Evolutionary conservation across 2,113 vertebrate species (phyloP).

Genomic region (Sceloporus undulatus): DNA sequence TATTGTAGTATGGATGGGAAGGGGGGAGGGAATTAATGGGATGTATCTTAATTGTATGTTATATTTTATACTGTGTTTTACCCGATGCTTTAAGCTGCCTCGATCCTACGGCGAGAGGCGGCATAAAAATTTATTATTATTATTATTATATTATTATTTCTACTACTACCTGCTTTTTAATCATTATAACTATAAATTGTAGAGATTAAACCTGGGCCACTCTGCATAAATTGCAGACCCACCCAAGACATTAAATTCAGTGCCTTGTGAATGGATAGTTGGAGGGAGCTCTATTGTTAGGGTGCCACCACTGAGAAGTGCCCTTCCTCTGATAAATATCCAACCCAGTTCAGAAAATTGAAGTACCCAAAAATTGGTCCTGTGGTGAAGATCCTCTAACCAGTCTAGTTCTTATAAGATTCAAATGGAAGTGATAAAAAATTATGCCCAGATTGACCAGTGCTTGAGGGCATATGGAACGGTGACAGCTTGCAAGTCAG

Average conservation of each 20-base stretch:
- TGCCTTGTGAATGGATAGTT: background rate
- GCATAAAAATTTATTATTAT: too few species aligned
- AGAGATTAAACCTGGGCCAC: too few species aligned
- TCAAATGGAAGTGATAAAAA: background rate
- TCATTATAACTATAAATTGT: background rate
- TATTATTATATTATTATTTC: too few species aligned
- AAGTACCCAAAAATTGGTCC: background rate
- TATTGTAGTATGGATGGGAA: too few species aligned
- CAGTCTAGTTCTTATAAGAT: background rate
- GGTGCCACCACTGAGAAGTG: background rate
- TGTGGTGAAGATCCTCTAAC: background rate
- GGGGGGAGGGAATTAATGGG: too few species aligned
- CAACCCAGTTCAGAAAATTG: background rate
- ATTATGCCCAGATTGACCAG: background rate
- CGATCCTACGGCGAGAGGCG: too few species aligned
- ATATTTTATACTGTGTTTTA: too few species aligned
- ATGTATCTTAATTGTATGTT: too few species aligned
- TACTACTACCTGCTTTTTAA: background rate
- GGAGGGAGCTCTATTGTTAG: background rate
- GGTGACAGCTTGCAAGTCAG: too few species aligned
- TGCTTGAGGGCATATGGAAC: background rate
- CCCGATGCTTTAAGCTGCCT: too few species aligned
- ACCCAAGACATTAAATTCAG: background rate
- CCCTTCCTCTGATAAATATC: background rate
- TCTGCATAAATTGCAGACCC: too few species aligned